Evolutionary conservation across 2,888 invertebrate species (phyloP).

Genomic region (Erebia ligea): DNA sequence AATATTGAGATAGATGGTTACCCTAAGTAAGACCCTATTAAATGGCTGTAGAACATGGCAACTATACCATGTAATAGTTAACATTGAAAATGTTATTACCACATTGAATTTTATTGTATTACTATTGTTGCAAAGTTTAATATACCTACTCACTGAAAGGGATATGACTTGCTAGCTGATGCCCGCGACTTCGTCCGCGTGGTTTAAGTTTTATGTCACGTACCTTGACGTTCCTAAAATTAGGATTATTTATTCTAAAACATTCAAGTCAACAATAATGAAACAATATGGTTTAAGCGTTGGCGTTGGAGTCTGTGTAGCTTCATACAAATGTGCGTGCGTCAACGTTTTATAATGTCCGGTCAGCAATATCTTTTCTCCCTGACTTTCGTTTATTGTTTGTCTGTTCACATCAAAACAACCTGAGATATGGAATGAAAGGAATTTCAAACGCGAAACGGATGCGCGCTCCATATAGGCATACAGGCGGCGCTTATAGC

Average conservation of each 20-base stretch:
- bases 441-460: conserved; percentile 25
- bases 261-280: no score
- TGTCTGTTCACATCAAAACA: background rate
- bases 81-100: conserved; percentile 34
- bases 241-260: no score
- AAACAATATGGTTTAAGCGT: no score
- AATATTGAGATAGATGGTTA: background rate
- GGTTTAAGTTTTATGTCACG: no score
- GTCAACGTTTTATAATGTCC: no score
- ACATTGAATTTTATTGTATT: conserved; percentile 18
- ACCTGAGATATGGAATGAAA: conserved; percentile 4
- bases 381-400: background rate
- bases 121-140: background rate
- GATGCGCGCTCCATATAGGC: conserved; percentile 44
- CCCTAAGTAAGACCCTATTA: conserved; percentile 23
- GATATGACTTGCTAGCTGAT: no score
- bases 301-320: no score
- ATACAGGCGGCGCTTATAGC: conserved; percentile 38
- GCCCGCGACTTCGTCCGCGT: no score
- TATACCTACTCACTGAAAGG: no score
- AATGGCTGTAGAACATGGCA: conserved; percentile 28
- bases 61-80: conserved; percentile 26
- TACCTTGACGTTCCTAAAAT: no score
- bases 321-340: no score
- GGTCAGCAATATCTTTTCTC: background rate